Evolutionary conservation across 2,113 vertebrate species (phyloP).

Genomic region (Bubo scandiacus): DNA sequence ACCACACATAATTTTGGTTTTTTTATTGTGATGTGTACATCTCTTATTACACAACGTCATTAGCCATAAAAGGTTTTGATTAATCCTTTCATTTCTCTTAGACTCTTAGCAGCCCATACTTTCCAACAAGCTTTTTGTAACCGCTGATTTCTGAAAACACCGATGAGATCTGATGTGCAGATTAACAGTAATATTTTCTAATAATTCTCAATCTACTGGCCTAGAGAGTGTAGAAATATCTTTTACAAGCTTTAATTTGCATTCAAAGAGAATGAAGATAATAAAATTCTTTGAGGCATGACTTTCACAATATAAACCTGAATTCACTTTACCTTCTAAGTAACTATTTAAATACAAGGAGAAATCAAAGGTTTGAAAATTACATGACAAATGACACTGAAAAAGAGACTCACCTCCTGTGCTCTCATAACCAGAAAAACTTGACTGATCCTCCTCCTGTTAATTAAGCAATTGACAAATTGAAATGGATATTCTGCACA

Average conservation of each 20-base stretch:
- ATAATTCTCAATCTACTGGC: neutral
- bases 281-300: neutral
- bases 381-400: neutral
- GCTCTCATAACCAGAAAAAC: constrained; percentile 73
- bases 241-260: neutral
- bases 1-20: neutral
- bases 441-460: constrained; percentile 83
- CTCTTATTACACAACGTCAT: neutral
- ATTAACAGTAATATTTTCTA: neutral
- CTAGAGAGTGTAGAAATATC: neutral
- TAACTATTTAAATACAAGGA: neutral
- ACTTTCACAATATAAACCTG: neutral
- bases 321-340: neutral
- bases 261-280: neutral
- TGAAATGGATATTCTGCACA: neutral
- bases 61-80: neutral
- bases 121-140: neutral
- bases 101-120: neutral
- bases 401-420: constrained; percentile 80
- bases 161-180: neutral
- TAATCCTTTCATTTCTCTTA: neutral
- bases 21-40: neutral
- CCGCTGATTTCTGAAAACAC: neutral
- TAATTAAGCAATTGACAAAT: constrained; percentile 52
- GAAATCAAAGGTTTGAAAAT: neutral